Evolutionary conservation across 2,113 vertebrate species (phyloP).

Genomic region (Cephalopholis sonnerati): DNA sequence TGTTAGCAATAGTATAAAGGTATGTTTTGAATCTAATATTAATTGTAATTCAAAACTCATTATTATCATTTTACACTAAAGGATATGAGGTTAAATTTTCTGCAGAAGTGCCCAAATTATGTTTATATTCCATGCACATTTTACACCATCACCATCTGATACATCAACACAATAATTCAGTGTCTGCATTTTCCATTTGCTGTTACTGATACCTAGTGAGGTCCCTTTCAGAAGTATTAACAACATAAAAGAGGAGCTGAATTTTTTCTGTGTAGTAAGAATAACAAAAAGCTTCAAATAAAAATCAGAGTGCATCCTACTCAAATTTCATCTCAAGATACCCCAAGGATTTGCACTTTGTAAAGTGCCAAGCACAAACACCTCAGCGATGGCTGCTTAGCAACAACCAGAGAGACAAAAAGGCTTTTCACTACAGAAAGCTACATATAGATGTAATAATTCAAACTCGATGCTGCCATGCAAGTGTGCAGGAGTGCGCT

Average conservation of each 20-base stretch:
- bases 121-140: neutral
- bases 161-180: neutral
- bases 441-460: neutral
- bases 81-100: neutral
- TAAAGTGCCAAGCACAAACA: neutral
- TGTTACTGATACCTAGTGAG: neutral
- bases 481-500: neutral
- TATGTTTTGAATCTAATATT: no score
- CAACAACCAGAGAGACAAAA: constrained; percentile 18
- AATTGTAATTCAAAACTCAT: constrained; percentile 3
- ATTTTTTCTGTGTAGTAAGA: neutral
- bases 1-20: no score
- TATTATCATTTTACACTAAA: neutral
- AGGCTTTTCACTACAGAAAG: neutral
- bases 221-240: neutral
- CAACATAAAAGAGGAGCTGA: neutral
- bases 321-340: neutral
- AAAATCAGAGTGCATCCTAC: neutral
- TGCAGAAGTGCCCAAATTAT: neutral
- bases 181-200: neutral
- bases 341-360: neutral
- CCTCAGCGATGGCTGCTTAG: constrained; percentile 2
- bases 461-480: neutral
- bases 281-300: constrained; percentile 1
- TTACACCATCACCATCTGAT: neutral